A percentile compares a stretch with the other conserved stretches of the same genome.
Conservation (phyloP, 1,140 invertebrate genomes). For the Zophobas morio region DNA sequence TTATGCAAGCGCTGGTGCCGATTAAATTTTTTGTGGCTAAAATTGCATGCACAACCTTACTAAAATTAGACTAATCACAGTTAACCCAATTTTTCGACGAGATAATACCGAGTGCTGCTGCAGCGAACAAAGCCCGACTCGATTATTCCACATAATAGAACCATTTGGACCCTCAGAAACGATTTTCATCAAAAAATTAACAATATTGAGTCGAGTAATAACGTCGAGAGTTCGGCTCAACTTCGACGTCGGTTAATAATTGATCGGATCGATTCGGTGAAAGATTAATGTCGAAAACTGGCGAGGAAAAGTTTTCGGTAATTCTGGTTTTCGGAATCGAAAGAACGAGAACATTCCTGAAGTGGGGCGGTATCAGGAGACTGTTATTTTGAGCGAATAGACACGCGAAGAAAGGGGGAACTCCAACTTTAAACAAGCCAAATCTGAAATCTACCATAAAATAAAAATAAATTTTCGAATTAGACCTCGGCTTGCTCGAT, state of each 20-base stretch:
- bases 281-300: constrained; percentile 37
- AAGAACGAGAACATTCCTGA: constrained; percentile 16
- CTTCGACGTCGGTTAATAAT: constrained; percentile 11
- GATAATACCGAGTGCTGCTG: constrained; percentile 28
- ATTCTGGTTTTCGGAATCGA: constrained; percentile 2
- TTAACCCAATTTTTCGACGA: constrained; percentile 45
- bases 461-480: constrained; percentile 47
- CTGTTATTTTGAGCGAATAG: constrained; percentile 18
- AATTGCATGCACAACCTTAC: constrained; percentile 52
- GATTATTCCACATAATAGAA: constrained; percentile 12
- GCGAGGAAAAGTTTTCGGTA: constrained; percentile 15
- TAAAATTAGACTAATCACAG: constrained; percentile 51
- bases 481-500: constrained; percentile 33
- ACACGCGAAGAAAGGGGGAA: constrained; percentile 37
- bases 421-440: constrained; percentile 38
- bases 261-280: constrained; percentile 24
- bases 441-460: constrained; percentile 50
- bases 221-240: constrained; percentile 3
- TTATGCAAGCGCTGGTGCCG: constrained; percentile 41
- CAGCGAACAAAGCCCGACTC: constrained; percentile 5
- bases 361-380: constrained; percentile 10
- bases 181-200: constrained; percentile 39
- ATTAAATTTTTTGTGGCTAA: constrained; percentile 49
- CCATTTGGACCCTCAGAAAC: constrained; percentile 3
- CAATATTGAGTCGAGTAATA: neutral